phyloP scores from a whole-genome alignment of 2,113 vertebrate genomes.

The Aphyosemion australe region DNA sequence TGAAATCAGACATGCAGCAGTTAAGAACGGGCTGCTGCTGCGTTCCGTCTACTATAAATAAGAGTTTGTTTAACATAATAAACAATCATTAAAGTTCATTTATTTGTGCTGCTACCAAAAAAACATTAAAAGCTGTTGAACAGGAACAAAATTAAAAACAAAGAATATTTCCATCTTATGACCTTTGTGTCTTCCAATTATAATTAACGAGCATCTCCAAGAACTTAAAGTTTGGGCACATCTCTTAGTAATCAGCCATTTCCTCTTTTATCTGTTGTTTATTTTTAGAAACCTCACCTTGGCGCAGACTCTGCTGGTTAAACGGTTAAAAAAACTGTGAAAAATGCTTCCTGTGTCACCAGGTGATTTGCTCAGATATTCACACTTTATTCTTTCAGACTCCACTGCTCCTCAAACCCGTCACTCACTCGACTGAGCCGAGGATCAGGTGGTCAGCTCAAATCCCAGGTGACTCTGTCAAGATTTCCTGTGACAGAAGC shows the following conservation, averaged over 20 bases:
- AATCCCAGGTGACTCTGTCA: slow-evolving; percentile 34
- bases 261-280: not conserved
- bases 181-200: not conserved
- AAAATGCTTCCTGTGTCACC: not conserved
- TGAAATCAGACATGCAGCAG: too few species aligned
- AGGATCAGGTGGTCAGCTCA: slow-evolving; percentile 28
- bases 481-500: slow-evolving; percentile 15
- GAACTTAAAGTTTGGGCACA: not conserved
- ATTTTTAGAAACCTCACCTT: not conserved
- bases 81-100: too few species aligned
- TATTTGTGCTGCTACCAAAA: too few species aligned
- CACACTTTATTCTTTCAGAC: slow-evolving; percentile 4
- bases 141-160: too few species aligned
- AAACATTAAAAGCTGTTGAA: too few species aligned
- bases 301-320: not conserved
- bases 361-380: slow-evolving; percentile 3
- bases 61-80: too few species aligned
- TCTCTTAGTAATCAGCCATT: not conserved
- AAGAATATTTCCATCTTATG: too few species aligned
- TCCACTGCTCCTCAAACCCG: slow-evolving; percentile 8
- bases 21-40: too few species aligned
- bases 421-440: slow-evolving; percentile 16
- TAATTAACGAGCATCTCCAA: not conserved
- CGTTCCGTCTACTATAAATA: too few species aligned
- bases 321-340: not conserved